These are phyloP conservation scores for Probosciger aterrimus DNA, from an alignment of 2,113 vertebrate genomes.

Conservation along the genomic window DNA sequence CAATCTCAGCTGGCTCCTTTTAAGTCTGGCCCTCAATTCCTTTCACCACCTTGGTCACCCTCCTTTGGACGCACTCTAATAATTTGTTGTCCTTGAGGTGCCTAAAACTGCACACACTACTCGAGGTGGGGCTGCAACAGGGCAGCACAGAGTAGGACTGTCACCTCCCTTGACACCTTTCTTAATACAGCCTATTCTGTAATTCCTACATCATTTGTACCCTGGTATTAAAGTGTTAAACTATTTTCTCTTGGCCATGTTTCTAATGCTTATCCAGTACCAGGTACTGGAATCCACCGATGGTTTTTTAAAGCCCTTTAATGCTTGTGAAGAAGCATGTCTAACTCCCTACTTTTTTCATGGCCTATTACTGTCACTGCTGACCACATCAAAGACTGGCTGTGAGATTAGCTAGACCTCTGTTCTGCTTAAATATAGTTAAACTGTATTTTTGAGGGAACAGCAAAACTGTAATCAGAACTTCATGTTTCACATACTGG, in stretches of 20 bases:
- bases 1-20: accelerated
- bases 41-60: accelerated
- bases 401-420: background rate
- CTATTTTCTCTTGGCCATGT: background rate
- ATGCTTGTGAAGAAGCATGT: background rate
- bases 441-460: background rate
- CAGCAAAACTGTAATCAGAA: background rate
- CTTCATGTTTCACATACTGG: background rate
- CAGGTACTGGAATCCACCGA: background rate
- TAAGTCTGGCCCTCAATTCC: background rate
- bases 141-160: background rate
- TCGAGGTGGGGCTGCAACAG: no score
- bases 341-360: background rate
- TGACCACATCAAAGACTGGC: background rate
- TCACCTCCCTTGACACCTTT: background rate
- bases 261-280: background rate
- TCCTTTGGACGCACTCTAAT: background rate
- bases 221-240: background rate
- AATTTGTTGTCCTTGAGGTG: background rate
- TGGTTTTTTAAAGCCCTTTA: background rate
- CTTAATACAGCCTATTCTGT: background rate
- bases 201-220: background rate
- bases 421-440: background rate
- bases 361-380: accelerated
- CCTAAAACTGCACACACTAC: background rate